Evolutionary conservation across 2,797 vertebrate species (phyloP), one percentile per base, ranked within the genome.

Genomic region (Phalanger gymnotis): DNA sequence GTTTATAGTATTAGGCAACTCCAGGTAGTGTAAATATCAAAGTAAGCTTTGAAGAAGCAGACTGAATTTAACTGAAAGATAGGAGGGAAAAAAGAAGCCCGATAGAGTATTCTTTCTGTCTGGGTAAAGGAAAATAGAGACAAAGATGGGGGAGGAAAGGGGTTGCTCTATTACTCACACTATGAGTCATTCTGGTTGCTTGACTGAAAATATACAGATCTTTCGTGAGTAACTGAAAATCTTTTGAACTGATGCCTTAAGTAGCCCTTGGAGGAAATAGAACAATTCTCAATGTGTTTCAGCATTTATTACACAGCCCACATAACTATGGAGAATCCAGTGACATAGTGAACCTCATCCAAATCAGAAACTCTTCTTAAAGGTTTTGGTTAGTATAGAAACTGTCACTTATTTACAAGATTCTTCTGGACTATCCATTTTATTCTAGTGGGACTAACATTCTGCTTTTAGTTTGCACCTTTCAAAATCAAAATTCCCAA

Each of bases 181-280:
- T 92, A 90, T 98, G 98, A 98, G 96, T 98, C 98, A 98, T 56
- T 93, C 81, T 95, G 95, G 40, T 96, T 97, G 92, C 14, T 0
- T 12, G 94, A 94, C 96, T 97, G 95, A 97, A 97, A 87, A 98
- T 96, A 97, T 96, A 97, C 92, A 98, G 92, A 92, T 53, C 94
- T 96, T 94, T 92, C 3, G 6, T 95, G 96, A 98, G 55, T 96
- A 97, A 96, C 57, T 96, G 28, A 92, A 96, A 94, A 90, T 94
- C 95, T 97, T 98, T 95, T 97, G 95, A 98, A 97, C 53, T 91
- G 87, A 97, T 96, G 94, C 73, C 66, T 95, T 94, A 97, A 97
- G 92, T 95, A 97, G 95, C 31, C 81, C 92, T 96, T 96, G 93
- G 25, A 96, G 97, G 90, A 97, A 90, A 96, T 97, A 91, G 0